Evolutionary conservation across 2,113 vertebrate genomes (phyloP).

Genomic region (Cephalopholis sonnerati): DNA sequence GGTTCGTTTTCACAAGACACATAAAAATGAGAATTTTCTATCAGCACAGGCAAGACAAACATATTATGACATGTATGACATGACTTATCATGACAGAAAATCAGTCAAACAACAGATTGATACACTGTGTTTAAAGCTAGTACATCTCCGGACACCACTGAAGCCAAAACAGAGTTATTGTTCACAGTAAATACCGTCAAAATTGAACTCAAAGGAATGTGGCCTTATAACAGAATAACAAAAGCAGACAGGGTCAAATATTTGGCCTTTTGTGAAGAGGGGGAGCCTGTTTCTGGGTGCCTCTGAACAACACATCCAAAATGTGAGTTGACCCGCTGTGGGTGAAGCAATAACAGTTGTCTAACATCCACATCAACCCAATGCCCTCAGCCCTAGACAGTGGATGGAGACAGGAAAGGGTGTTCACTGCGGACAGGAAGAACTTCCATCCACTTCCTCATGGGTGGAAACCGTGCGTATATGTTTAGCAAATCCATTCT

Average conservation of each 20-base stretch:
- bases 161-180: slow-evolving; percentile 15
- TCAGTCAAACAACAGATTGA: background rate
- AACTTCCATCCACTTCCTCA: slow-evolving; percentile 69
- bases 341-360: slow-evolving; percentile 31
- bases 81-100: slow-evolving; percentile 3
- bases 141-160: background rate
- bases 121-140: background rate
- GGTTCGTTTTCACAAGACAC: background rate
- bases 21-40: background rate
- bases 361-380: slow-evolving; percentile 43
- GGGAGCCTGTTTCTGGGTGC: slow-evolving; percentile 44
- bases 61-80: background rate
- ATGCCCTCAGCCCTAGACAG: slow-evolving; percentile 62
- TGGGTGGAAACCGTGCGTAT: slow-evolving; percentile 45
- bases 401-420: slow-evolving; percentile 80
- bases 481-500: slow-evolving; percentile 52
- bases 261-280: slow-evolving; percentile 63
- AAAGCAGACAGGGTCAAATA: slow-evolving; percentile 70
- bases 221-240: slow-evolving; percentile 47
- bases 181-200: slow-evolving; percentile 47
- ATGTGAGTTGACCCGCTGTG: slow-evolving; percentile 6
- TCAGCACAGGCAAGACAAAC: background rate
- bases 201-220: slow-evolving; percentile 55
- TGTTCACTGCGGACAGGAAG: slow-evolving; percentile 63
- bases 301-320: slow-evolving; percentile 33